phyloP scores from a whole-genome alignment of 2,888 invertebrate species.

The Cheilosia impressa region DNA sequence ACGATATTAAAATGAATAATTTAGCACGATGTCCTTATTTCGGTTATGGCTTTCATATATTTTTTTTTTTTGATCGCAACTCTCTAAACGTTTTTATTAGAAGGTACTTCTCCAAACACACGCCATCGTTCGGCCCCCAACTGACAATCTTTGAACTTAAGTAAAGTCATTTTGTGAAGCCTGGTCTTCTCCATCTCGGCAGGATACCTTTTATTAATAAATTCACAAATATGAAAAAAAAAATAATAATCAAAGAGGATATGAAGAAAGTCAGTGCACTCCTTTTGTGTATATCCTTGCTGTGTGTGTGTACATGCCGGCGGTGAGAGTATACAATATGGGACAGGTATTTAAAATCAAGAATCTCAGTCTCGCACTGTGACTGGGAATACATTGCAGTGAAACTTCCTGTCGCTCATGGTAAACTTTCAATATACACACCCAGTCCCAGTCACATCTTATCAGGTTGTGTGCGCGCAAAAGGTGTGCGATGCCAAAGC shows the following conservation, averaged over 20 bases:
- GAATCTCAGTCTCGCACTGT: conserved; percentile 21
- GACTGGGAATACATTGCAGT: conserved; percentile 6
- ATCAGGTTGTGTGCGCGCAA: conserved; percentile 33
- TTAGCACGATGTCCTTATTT: conserved; percentile 64
- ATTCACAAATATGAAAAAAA: conserved; percentile 50
- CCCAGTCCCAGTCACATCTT: conserved; percentile 10
- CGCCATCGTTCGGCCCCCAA: not conserved
- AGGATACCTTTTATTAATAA: conserved; percentile 62
- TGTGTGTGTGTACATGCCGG: not conserved
- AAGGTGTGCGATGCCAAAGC: conserved; percentile 49
- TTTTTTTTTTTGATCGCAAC: conserved; percentile 13
- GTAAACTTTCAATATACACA: not conserved
- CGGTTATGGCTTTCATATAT: conserved; percentile 13
- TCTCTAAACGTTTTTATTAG: conserved; percentile 49
- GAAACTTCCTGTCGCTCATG: conserved; percentile 5
- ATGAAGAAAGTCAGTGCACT: conserved; percentile 37
- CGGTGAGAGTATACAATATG: conserved; percentile 7
- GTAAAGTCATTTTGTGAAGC: conserved; percentile 37
- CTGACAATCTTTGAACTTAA: conserved; percentile 40
- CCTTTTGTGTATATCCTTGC: conserved; percentile 17
- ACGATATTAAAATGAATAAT: conserved; percentile 68
- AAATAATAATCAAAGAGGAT: not conserved
- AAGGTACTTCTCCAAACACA: not conserved
- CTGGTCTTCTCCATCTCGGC: conserved; percentile 24
- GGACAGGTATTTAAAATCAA: conserved; percentile 62